phyloP scores from a whole-genome alignment of 2,888 invertebrate species.

The Drosophila nr. perissopoda region DNA sequence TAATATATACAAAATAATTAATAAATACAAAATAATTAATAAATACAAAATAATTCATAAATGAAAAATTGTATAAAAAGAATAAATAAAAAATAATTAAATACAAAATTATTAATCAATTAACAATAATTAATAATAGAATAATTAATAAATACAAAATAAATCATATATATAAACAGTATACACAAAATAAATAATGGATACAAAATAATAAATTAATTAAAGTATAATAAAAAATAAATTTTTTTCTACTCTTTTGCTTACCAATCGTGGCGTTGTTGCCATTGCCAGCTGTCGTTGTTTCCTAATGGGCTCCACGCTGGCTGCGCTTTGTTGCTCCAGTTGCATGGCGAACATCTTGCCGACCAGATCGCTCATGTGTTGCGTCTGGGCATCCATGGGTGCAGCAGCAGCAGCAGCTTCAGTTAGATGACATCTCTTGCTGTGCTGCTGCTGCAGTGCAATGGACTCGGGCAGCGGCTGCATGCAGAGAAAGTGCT shows the following conservation, averaged over 20 bases:
- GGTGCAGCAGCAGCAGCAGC: conserved; percentile 7
- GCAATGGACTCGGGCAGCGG: conserved; percentile 12
- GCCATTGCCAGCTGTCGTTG: conserved; percentile 54
- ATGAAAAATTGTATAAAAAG: no score
- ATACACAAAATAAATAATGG: neutral
- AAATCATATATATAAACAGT: neutral
- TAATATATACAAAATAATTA: neutral
- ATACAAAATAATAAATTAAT: neutral
- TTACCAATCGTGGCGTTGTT: conserved; percentile 50
- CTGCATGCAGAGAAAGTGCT: conserved; percentile 63
- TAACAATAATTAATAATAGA: no score
- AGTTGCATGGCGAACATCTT: conserved; percentile 56
- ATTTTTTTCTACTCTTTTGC: neutral
- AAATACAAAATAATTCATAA: neutral
- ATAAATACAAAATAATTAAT: neutral
- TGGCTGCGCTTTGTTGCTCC: conserved; percentile 32
- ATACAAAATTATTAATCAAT: no score
- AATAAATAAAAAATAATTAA: no score
- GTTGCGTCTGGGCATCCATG: conserved; percentile 38
- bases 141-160: neutral
- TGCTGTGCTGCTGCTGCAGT: neutral
- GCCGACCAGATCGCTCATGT: conserved; percentile 43
- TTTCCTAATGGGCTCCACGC: conserved; percentile 75
- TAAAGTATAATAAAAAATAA: neutral
- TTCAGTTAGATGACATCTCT: neutral